Base-by-base conservation (phyloP, 2,888 invertebrate species). In the Brachylomia viminalis region DNA sequence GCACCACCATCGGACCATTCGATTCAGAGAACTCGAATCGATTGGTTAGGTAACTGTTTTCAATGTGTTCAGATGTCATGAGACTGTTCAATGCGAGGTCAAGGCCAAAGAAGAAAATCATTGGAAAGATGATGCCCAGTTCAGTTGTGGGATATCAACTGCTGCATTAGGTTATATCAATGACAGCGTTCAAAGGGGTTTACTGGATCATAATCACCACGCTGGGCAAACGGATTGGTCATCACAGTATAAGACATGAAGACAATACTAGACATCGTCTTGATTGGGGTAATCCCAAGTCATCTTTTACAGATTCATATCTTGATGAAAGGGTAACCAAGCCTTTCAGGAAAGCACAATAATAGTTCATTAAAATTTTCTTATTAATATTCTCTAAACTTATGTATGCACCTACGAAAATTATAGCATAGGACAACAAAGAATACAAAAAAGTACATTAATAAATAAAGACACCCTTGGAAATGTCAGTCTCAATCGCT, bases 1-100 rank as follows among this genome's bases (percentile, higher is more conserved):
- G 84, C 84, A 84, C 68, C 77, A 84, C 67, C 76, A 82, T 27
- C 69, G 30, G 47, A 45, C 67, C 56, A 74, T 77, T 74, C 69
- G 77, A 79, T 82, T 82, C 81, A 79, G 52, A 75, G 85, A 74
- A 82, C 49, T 73, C 17, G 76, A 76, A 83, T 72, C 72, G 58
- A 83, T 84, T 68, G 30, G 64, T 84, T 77, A 49, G 42, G 68
- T 13, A 84, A 81, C 73, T 61, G 77, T 68, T 77, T 70, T 61
- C 61, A 73, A 73, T 80, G 47, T 62, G 69, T 58, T 54, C 52
- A 27, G 23, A 61, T 79, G 15, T 49, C 33, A 61, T 33, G 49
- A 27, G 47, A 54, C 3, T 45, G 42, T 38, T 52, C 56, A 49
- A 62, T 23, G 30, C 17, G 23, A 52, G 27, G 49, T 56, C 56